Evolutionary conservation across 2,113 vertebrate species (phyloP).

Genomic region (Lontra canadensis): DNA sequence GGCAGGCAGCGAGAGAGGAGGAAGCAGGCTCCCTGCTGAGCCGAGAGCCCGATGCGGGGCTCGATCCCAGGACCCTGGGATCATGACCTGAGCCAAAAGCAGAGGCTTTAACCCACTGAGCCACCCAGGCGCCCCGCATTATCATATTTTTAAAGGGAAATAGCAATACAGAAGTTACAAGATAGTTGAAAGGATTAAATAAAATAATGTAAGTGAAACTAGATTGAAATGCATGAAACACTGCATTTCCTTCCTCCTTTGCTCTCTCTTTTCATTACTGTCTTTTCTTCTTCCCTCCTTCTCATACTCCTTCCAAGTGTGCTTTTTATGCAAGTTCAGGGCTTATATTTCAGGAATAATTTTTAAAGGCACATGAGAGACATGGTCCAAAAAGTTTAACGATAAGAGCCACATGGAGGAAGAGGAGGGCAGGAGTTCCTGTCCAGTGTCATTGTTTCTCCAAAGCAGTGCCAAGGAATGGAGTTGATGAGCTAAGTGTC

Average conservation of each 20-base stretch:
- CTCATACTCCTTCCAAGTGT: not conserved
- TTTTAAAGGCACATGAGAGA: not conserved
- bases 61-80: too few species aligned
- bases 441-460: not conserved
- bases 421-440: not conserved
- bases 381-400: not conserved
- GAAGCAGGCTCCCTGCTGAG: too few species aligned
- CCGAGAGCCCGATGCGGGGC: too few species aligned
- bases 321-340: not conserved
- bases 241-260: not conserved
- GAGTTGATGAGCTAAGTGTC: not conserved
- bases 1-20: too few species aligned
- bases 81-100: too few species aligned
- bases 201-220: not conserved
- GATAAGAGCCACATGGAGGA: not conserved
- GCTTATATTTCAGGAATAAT: not conserved
- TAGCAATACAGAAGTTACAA: not conserved
- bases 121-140: not conserved
- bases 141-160: not conserved
- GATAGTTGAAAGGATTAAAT: not conserved
- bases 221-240: not conserved
- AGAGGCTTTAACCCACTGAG: too few species aligned
- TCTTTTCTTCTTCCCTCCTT: not conserved
- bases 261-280: not conserved
- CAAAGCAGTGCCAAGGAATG: not conserved